These are phyloP conservation scores for Pristionchus arcanus DNA, from an alignment of 2,888 invertebrate species.

Conservation along the genomic window DNA sequence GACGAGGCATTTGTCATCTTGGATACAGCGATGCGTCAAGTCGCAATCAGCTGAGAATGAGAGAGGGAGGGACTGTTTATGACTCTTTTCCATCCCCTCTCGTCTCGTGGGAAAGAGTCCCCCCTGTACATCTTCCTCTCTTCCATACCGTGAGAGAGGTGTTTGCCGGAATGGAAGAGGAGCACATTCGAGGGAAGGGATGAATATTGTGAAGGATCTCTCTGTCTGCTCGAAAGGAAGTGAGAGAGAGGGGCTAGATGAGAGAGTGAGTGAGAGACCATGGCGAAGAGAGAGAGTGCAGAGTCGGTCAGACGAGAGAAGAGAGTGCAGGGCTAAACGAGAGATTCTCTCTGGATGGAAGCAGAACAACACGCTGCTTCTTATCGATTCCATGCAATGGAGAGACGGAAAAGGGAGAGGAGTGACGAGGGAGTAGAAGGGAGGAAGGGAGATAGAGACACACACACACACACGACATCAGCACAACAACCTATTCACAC, in stretches of 20 bases:
- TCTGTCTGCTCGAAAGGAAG: not conserved
- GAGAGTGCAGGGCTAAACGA: not conserved
- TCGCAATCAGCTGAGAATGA: not conserved
- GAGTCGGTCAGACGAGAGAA: not conserved
- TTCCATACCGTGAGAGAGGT: not conserved
- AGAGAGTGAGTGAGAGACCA: not conserved
- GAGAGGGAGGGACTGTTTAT: not conserved
- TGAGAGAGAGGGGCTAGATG: not conserved
- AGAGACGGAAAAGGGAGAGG: not conserved
- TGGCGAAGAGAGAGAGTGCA: not conserved
- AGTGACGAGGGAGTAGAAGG: not conserved
- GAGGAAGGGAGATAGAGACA: not conserved
- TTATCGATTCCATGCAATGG: conserved; percentile 51
- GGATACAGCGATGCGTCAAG: not conserved
- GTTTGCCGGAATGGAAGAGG: not conserved
- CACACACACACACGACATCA: not conserved
- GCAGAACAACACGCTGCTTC: conserved; percentile 9
- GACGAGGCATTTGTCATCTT: not conserved
- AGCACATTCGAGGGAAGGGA: not conserved
- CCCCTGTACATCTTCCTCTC: not conserved
- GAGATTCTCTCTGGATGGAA: not conserved
- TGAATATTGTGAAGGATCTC: conserved; percentile 18
- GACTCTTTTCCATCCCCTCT: not conserved
- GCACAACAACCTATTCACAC: conserved; percentile 42
- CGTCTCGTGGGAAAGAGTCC: not conserved